Percentiles rank a stretch among this genome's conserved stretches.
phyloP scores from a whole-genome alignment of 2,113 vertebrate species.

The Hucho hucho region DNA sequence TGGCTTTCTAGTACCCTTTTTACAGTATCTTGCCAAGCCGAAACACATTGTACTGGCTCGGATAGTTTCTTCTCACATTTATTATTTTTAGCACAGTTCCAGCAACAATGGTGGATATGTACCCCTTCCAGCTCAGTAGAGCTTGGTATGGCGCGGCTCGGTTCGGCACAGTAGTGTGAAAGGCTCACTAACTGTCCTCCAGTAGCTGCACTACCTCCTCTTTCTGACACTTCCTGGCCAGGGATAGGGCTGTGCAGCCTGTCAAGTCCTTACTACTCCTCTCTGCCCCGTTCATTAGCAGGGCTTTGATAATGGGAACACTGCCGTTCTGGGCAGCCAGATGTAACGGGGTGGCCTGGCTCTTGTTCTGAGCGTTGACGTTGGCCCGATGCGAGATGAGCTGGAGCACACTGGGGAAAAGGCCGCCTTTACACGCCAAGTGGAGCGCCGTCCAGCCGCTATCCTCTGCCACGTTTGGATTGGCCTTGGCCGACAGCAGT shows the following conservation, averaged over 20 bases:
- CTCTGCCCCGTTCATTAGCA: slow-evolving; percentile 74
- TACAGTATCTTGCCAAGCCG: too few species aligned
- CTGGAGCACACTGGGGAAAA: slow-evolving; percentile 71
- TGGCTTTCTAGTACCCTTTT: too few species aligned
- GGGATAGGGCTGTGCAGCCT: slow-evolving; percentile 72
- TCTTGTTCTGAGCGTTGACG: slow-evolving; percentile 73
- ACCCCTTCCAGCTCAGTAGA: too few species aligned
- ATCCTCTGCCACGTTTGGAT: slow-evolving; percentile 72
- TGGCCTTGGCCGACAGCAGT: slow-evolving; percentile 73
- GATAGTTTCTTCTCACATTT: too few species aligned
- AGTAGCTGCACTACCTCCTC: slow-evolving; percentile 69
- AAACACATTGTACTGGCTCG: too few species aligned
- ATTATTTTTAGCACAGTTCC: slow-evolving; percentile 4
- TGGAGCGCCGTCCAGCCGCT: slow-evolving; percentile 81
- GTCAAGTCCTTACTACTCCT: slow-evolving; percentile 60
- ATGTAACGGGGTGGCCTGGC: slow-evolving; percentile 77
- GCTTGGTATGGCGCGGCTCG: too few species aligned
- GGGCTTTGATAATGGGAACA: slow-evolving; percentile 72
- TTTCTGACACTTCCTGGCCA: slow-evolving; percentile 70
- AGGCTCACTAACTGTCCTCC: slow-evolving; percentile 23
- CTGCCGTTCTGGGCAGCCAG: slow-evolving; percentile 77
- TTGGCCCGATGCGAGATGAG: slow-evolving; percentile 75
- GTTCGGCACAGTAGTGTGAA: neutral
- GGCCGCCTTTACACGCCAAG: slow-evolving; percentile 69
- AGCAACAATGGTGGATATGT: too few species aligned